Evolutionary conservation across 1,140 invertebrate species (phyloP).

Genomic region (Hermetia illucens): DNA sequence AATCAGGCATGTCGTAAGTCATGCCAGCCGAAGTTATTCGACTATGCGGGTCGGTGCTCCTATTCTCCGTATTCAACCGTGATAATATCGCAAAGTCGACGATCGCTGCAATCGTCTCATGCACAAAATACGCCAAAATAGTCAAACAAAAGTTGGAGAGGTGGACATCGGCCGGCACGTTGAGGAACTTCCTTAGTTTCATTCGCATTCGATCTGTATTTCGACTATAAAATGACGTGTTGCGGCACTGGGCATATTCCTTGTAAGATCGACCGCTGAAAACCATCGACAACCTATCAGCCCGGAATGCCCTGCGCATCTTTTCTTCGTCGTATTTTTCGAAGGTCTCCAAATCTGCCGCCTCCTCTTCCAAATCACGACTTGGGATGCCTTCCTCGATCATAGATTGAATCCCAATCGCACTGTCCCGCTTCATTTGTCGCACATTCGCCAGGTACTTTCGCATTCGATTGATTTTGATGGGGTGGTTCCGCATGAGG

Average conservation of each 20-base stretch:
- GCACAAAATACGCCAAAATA: conserved; percentile 26
- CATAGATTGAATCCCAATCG: conserved; percentile 19
- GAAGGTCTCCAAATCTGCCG: conserved; percentile 17
- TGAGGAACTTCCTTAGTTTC: conserved; percentile 23
- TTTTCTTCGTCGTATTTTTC: conserved; percentile 28
- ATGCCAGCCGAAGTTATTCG: conserved; percentile 25
- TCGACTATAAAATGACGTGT: conserved; percentile 26
- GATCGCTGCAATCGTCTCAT: conserved; percentile 28
- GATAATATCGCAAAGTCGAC: conserved; percentile 27
- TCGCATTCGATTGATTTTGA: conserved; percentile 26
- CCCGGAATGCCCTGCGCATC: conserved; percentile 23
- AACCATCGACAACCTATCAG: conserved; percentile 28
- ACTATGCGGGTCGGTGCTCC: conserved; percentile 24
- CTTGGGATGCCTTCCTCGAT: conserved; percentile 20
- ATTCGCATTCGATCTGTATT: conserved; percentile 29
- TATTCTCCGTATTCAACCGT: conserved; percentile 23
- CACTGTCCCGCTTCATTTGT: conserved; percentile 20
- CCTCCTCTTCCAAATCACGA: conserved; percentile 25
- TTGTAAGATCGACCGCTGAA: conserved; percentile 24
- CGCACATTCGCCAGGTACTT: conserved; percentile 27
- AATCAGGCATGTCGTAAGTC: conserved; percentile 23
- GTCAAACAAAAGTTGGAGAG: conserved; percentile 26
- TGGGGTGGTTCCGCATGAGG: conserved; percentile 25
- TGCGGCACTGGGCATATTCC: conserved; percentile 26
- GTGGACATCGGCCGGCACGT: conserved; percentile 20